A percentile compares a stretch with the other conserved stretches of the same genome.
phyloP scores from a whole-genome alignment of 2,113 vertebrate species.

The Colinus virginianus region DNA sequence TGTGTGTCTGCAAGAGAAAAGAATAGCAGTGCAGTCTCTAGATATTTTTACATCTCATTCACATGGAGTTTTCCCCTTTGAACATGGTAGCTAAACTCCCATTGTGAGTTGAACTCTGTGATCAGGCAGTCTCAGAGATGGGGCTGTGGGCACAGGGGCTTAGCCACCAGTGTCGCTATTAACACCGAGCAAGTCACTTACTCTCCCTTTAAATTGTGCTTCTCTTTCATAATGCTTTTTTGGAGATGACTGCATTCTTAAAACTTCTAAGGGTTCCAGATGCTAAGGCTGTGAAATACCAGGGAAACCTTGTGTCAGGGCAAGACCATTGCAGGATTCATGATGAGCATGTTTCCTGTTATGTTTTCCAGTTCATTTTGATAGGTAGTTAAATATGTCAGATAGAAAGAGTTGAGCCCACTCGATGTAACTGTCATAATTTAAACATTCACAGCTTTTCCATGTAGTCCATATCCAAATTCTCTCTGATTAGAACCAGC shows the following conservation, averaged over 20 bases:
- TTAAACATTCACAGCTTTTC: neutral
- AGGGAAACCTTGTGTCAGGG: neutral
- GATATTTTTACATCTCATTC: constrained; percentile 26
- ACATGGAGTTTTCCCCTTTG: neutral
- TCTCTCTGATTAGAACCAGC: neutral
- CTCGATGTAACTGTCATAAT: neutral
- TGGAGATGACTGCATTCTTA: neutral
- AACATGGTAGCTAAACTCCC: neutral
- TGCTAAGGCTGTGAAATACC: neutral
- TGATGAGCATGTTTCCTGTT: neutral
- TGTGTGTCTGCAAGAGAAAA: constrained; percentile 1
- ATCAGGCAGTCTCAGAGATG: neutral
- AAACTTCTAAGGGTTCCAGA: neutral
- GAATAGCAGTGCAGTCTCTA: neutral
- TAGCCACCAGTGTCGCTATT: neutral
- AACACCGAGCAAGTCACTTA: neutral
- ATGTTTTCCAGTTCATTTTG: neutral
- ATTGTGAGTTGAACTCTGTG: neutral
- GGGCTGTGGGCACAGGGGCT: neutral
- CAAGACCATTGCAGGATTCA: neutral
- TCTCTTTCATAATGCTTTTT: neutral
- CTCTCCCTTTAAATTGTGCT: neutral
- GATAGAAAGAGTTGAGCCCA: neutral
- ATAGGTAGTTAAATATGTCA: neutral
- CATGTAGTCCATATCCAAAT: neutral